These are phyloP conservation scores for Scolanthus callimorphus DNA, from an alignment of 92 coral and sea anemone genomes.

Conservation along the genomic window DNA sequence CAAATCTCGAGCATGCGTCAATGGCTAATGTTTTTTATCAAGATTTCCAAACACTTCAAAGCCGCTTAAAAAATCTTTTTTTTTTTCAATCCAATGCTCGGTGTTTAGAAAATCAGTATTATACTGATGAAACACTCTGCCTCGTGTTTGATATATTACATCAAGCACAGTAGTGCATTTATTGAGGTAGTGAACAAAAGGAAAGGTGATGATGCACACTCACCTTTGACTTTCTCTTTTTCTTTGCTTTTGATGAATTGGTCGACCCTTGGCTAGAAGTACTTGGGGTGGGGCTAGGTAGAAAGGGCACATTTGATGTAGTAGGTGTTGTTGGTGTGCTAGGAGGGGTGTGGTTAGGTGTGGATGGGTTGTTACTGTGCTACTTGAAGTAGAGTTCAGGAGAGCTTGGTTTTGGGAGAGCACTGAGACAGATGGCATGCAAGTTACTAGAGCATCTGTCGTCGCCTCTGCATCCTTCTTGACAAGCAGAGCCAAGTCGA, in stretches of 20 bases:
- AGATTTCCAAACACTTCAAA: no score
- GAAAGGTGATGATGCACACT: slow-evolving; percentile 76
- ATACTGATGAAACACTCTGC: no score
- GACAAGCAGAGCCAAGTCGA: slow-evolving; percentile 84
- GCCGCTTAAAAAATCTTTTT: no score
- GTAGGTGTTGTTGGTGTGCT: slow-evolving; percentile 97
- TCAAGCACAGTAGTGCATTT: no score
- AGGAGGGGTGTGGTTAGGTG: slow-evolving; percentile 97
- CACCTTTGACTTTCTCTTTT: slow-evolving; percentile 92
- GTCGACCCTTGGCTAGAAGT: slow-evolving; percentile 40
- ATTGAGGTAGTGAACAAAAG: no score
- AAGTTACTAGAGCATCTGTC: slow-evolving; percentile 70
- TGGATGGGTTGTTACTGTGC: slow-evolving; percentile 64
- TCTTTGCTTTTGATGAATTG: slow-evolving; percentile 73
- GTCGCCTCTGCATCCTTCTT: slow-evolving; percentile 85
- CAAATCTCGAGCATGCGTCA: no score
- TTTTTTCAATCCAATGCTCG: no score
- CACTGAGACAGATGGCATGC: slow-evolving; percentile 87
- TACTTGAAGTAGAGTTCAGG: slow-evolving; percentile 43
- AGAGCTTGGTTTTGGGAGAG: slow-evolving; percentile 77
- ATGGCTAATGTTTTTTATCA: no score
- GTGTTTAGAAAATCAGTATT: no score
- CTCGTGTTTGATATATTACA: no score
- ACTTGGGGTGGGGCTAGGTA: slow-evolving; percentile 76
- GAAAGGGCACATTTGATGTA: slow-evolving; percentile 49